Evolutionary conservation across 1,140 invertebrate species (phyloP).

Genomic region (Cyrtorhinus lividipennis): DNA sequence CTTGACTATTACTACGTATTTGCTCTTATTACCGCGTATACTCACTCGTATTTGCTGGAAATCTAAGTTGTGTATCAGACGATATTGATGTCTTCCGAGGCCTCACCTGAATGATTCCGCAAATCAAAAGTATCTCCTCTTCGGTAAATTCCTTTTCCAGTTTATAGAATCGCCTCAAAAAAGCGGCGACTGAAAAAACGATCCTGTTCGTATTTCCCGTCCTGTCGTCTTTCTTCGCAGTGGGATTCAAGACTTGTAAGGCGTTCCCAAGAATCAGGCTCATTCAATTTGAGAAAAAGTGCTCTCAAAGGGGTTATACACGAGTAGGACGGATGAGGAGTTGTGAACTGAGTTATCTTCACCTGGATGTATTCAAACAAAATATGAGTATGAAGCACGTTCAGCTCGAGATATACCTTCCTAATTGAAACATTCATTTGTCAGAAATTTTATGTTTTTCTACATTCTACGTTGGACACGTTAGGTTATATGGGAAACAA

Average conservation of each 20-base stretch:
- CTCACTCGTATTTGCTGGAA: too few relatives aligned
- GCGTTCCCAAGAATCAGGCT: conserved; percentile 43
- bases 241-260: conserved; percentile 47
- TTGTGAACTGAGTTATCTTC: conserved; percentile 43
- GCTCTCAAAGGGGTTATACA: conserved; percentile 57
- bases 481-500: too few relatives aligned
- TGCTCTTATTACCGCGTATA: too few relatives aligned
- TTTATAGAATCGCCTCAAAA: conserved; percentile 52
- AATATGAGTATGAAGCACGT: too few relatives aligned
- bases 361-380: too few relatives aligned
- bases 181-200: conserved; percentile 42
- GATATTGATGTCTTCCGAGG: too few relatives aligned
- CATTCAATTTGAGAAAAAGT: conserved; percentile 42
- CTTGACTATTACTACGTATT: too few relatives aligned
- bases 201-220: conserved; percentile 43
- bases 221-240: conserved; percentile 37
- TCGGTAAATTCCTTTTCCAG: conserved; percentile 39
- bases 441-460: too few relatives aligned
- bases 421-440: too few relatives aligned
- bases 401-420: too few relatives aligned
- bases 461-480: too few relatives aligned
- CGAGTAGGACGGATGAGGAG: conserved; percentile 52
- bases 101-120: conserved; percentile 53
- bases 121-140: conserved; percentile 53
- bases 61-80: too few relatives aligned